phyloP scores from a whole-genome alignment of 2,113 vertebrate genomes.

The Polyodon spathula region DNA sequence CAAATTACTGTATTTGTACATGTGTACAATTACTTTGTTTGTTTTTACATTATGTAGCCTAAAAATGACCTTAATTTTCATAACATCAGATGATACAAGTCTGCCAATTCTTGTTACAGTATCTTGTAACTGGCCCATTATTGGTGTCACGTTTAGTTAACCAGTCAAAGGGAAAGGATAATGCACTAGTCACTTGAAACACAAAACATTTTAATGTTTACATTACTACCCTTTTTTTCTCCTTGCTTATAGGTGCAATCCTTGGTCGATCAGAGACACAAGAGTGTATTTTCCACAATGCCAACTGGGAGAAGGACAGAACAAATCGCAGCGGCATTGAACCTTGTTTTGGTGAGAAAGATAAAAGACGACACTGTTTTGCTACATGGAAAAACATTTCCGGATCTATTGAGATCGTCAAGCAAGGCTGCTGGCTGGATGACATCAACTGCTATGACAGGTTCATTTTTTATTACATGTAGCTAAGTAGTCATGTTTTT shows the following conservation, averaged over 20 bases:
- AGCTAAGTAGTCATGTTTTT: too few relatives aligned
- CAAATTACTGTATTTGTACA: too few relatives aligned
- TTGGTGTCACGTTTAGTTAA: too few relatives aligned
- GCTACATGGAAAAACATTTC: constrained; percentile 96
- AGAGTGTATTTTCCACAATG: constrained; percentile 89
- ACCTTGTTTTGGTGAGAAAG: constrained; percentile 79
- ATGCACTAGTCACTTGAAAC: too few relatives aligned
- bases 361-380: constrained; percentile 91
- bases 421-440: constrained; percentile 97
- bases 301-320: constrained; percentile 93
- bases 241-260: constrained; percentile 73
- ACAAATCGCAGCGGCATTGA: constrained; percentile 89
- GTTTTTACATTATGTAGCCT: too few relatives aligned
- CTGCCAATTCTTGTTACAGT: too few relatives aligned
- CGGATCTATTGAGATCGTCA: constrained; percentile 83
- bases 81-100: too few relatives aligned
- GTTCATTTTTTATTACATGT: constrained; percentile 48
- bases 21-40: too few relatives aligned
- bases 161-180: too few relatives aligned
- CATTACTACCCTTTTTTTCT: constrained; percentile 7
- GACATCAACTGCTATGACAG: constrained; percentile 98
- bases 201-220: too few relatives aligned
- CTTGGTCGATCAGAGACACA: constrained; percentile 92
- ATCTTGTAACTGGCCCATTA: too few relatives aligned
- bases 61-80: too few relatives aligned